Evolutionary conservation across 2,888 invertebrate species (phyloP).

Genomic region (Dugesia japonica): DNA sequence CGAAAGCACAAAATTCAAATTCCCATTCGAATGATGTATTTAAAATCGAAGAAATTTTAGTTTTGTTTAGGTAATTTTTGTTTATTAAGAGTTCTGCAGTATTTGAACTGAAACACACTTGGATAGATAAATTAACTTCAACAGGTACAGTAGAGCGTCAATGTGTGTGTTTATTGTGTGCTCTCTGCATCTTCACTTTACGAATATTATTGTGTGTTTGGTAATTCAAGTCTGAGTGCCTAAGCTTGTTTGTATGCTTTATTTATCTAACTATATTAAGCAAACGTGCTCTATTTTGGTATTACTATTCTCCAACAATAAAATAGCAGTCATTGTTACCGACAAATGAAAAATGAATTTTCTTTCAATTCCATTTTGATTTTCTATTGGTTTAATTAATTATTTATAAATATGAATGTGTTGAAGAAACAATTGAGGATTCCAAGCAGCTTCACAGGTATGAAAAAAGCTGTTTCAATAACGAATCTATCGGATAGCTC

Average conservation of each 20-base stretch:
- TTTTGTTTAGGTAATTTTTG: too few relatives aligned
- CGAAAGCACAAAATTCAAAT: too few relatives aligned
- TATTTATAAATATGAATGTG: background rate
- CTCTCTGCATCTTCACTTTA: background rate
- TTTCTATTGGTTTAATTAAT: background rate
- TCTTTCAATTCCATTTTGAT: background rate
- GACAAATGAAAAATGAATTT: too few relatives aligned
- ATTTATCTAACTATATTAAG: background rate
- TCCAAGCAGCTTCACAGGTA: background rate
- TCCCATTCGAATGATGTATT: too few relatives aligned
- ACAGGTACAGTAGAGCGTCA: background rate
- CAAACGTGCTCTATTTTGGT: background rate
- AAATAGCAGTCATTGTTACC: background rate
- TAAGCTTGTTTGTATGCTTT: background rate
- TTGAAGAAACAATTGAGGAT: conserved; percentile 1
- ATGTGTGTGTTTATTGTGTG: background rate
- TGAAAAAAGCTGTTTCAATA: conserved; percentile 14
- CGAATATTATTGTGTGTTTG: background rate
- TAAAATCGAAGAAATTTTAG: too few relatives aligned
- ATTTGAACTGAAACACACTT: background rate
- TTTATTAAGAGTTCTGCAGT: too few relatives aligned
- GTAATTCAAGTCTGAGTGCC: background rate
- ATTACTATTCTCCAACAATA: background rate
- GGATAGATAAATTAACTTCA: background rate
- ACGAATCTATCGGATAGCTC: background rate